Conservation (phyloP, 92 coral and sea anemone genomes). For the Bergia sp. region DNA sequence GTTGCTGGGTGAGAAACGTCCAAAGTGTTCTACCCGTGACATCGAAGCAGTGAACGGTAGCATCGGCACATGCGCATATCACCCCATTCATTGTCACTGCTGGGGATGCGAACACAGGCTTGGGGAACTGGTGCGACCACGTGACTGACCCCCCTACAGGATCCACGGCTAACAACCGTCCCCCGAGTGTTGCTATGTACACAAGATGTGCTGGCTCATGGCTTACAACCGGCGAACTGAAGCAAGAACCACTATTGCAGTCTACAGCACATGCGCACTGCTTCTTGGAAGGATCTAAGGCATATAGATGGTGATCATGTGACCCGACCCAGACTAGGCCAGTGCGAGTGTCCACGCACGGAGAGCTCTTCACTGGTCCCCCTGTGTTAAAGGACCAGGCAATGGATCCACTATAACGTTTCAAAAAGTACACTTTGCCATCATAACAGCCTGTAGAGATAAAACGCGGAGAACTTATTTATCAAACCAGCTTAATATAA, state of each 20-base stretch:
- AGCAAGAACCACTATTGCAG: conserved; percentile 88
- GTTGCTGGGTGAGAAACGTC: conserved; percentile 61
- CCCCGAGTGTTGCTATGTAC: conserved; percentile 78
- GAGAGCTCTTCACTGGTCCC: conserved; percentile 89
- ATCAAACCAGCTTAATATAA: background rate
- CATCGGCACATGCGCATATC: conserved; percentile 80
- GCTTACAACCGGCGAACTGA: conserved; percentile 83
- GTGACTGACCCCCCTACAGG: conserved; percentile 48
- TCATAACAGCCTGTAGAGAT: conserved; percentile 85
- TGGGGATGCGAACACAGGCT: conserved; percentile 90
- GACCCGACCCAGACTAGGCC: conserved; percentile 96
- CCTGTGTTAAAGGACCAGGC: conserved; percentile 83
- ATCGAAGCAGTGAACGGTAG: conserved; percentile 67
- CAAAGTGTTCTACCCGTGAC: conserved; percentile 63
- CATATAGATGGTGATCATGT: conserved; percentile 86
- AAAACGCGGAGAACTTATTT: background rate
- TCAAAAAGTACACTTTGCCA: conserved; percentile 87
- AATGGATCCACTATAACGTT: conserved; percentile 65
- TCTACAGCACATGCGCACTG: conserved; percentile 60
- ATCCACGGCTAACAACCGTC: conserved; percentile 68
- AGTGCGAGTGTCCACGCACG: conserved; percentile 80
- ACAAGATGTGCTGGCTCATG: conserved; percentile 63
- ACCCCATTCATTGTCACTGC: conserved; percentile 62
- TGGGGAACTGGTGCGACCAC: conserved; percentile 81
- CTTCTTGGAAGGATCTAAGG: conserved; percentile 65